Base-by-base conservation (phyloP, 2,888 invertebrate genomes). In the Volucella zonaria region DNA sequence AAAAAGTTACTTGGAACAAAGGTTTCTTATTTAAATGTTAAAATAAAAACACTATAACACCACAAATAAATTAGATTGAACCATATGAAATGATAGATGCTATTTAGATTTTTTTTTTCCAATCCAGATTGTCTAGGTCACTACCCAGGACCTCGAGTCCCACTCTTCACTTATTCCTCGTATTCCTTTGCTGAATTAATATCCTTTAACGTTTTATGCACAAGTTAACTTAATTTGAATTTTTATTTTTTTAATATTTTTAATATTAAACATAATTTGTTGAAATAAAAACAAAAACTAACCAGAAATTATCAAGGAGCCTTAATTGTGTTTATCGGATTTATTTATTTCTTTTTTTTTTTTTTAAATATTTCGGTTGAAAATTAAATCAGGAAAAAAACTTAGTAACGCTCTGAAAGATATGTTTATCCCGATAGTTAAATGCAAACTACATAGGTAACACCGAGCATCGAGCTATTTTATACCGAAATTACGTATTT, bases 401-500 rank as follows among this genome's bases (percentile, higher is more conserved):
- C 52, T 14, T 18, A 23, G 61, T 14, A 75, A 71, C 59, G 31
- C 71, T 73, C 66, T 47, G 0, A 31, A 61, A 77, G 85, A 70
- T 81, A 81, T 64, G 71, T 59, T 56, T 81, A 85, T 81, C 77
- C 82, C 86, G 81, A 78, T 78, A 88, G 89, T 88, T 89, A 88
- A 90, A 89, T 90, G 88, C 89, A 89, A 90, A 91, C 91, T 91
- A 90, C 88, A 81, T 74, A 88, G 90, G 89, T 88, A 87, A 87
- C 75, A 78, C 88, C 88, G 87, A 87, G 87, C 87, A 88, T 85
- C 90, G 88, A 89, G 89, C 90, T 89, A 87, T 91, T 91, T 91
- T 91, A 91, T 91, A 91, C 90, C 82, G 86, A 89, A 89, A 83
- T 70, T 81, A 81, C 71, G 81, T 75, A 80, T 81, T 85, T 18